These are phyloP conservation scores for Sinodicranocentrus sp. DNA, from an alignment of 2,888 invertebrate species.

Conservation along the genomic window DNA sequence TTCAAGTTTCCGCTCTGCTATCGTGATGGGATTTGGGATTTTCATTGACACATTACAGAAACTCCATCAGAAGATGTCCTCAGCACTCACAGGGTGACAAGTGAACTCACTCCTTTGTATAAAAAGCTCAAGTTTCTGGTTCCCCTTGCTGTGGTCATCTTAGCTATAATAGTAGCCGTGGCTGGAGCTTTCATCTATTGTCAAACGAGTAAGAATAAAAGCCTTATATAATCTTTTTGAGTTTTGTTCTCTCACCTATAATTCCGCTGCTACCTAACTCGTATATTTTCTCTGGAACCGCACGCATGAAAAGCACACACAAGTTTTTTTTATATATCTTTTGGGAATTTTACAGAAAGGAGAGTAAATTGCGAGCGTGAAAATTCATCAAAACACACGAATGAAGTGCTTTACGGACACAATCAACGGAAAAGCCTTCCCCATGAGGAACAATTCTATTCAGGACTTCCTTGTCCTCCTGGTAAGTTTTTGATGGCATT, in stretches of 20 bases:
- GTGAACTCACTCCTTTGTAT: slow-evolving; percentile 73
- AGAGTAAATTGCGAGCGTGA: slow-evolving; percentile 52
- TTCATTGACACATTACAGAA: too few relatives aligned
- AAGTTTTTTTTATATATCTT: slow-evolving; percentile 20
- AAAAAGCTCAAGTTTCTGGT: slow-evolving; percentile 73
- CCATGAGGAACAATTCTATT: slow-evolving; percentile 69
- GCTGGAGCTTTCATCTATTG: slow-evolving; percentile 72
- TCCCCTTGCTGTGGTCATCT: slow-evolving; percentile 67
- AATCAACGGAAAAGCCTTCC: slow-evolving; percentile 63
- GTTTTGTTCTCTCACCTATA: too few relatives aligned
- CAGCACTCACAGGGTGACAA: slow-evolving; percentile 74
- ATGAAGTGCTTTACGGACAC: slow-evolving; percentile 65
- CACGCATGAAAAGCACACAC: too few relatives aligned
- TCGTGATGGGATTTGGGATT: too few relatives aligned
- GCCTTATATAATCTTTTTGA: background rate
- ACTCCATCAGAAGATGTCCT: slow-evolving; percentile 67
- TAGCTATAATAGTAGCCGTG: slow-evolving; percentile 69
- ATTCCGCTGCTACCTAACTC: too few relatives aligned
- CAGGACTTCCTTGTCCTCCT: slow-evolving; percentile 69
- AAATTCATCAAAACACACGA: slow-evolving; percentile 60
- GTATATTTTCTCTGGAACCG: too few relatives aligned
- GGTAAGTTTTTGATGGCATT: slow-evolving; percentile 32
- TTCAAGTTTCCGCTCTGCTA: too few relatives aligned
- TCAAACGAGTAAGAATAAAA: slow-evolving; percentile 71
- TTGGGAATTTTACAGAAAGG: slow-evolving; percentile 45